These are phyloP conservation scores for Camponotus floridanus DNA, from an alignment of 1,140 invertebrate species.

Conservation along the genomic window DNA sequence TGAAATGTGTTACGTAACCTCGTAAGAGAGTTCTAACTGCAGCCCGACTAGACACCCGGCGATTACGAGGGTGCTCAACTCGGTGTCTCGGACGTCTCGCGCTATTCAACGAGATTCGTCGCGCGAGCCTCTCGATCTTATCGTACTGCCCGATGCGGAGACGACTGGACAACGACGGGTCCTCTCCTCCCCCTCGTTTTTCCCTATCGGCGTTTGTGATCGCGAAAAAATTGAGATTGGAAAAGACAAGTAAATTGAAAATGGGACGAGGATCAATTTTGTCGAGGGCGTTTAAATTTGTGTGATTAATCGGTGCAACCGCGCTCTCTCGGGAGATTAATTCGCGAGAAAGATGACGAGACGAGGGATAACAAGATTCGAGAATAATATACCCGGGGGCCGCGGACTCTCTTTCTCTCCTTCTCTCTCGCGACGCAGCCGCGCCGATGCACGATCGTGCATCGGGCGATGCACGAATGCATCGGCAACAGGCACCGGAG, in stretches of 20 bases:
- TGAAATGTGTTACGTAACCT: constrained; percentile 83
- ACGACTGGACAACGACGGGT: no score
- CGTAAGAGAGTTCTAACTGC: constrained; percentile 79
- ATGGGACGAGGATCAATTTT: neutral
- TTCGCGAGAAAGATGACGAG: no score
- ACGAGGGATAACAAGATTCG: neutral
- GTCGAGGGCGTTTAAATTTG: neutral
- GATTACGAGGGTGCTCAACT: constrained; percentile 81
- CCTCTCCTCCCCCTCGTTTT: no score
- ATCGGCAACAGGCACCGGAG: constrained; percentile 57
- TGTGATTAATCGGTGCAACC: neutral
- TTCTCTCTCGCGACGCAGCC: constrained; percentile 26
- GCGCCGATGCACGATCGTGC: constrained; percentile 10
- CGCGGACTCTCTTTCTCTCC: neutral
- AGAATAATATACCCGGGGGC: constrained; percentile 16
- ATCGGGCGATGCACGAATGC: constrained; percentile 54
- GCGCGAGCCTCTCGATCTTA: constrained; percentile 26
- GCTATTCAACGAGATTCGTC: constrained; percentile 10
- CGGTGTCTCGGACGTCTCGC: constrained; percentile 4
- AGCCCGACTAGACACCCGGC: constrained; percentile 81
- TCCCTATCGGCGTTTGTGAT: neutral
- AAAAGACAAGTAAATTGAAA: neutral
- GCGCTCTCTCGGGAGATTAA: neutral
- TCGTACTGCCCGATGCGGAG: no score
- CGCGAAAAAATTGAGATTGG: neutral